A percentile compares a stretch with the other conserved stretches of the same genome.
These are phyloP conservation scores for Danio rerio DNA, from an alignment of 2,113 vertebrate genomes.

Conservation along the genomic window DNA sequence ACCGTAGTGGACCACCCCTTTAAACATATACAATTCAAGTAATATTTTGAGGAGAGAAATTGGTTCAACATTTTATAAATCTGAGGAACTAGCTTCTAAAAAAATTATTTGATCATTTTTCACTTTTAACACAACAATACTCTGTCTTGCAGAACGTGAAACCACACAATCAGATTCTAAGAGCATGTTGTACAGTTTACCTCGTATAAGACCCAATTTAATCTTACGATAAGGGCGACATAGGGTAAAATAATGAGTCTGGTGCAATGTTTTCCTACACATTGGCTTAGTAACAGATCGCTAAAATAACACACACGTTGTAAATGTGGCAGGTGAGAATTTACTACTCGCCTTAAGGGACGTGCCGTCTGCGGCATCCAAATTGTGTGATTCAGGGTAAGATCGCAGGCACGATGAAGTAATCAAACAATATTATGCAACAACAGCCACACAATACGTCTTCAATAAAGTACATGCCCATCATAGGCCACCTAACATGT, in stretches of 20 bases:
- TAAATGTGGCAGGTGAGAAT: conserved; percentile 61
- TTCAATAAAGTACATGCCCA: background rate
- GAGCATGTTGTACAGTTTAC: background rate
- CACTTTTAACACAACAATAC: no score
- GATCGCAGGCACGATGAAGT: conserved; percentile 35
- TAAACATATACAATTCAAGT: no score
- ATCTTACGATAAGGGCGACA: background rate
- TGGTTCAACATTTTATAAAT: no score
- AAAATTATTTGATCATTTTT: no score
- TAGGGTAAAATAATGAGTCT: background rate
- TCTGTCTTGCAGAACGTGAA: no score
- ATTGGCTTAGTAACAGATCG: conserved; percentile 47
- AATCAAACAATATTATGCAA: conserved; percentile 43
- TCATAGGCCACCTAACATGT: conserved; percentile 20
- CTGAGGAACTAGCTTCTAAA: no score
- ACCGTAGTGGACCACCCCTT: no score
- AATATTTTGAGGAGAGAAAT: no score
- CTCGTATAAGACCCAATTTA: background rate
- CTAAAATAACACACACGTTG: conserved; percentile 52
- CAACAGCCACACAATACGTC: conserved; percentile 29
- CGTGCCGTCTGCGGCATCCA: conserved; percentile 30
- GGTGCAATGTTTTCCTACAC: conserved; percentile 23
- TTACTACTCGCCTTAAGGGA: conserved; percentile 52
- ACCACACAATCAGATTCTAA: no score
- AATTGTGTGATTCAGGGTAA: conserved; percentile 48